Evolutionary conservation across 1,140 invertebrate species (phyloP).

Genomic region (Drosophila lacertosa): DNA sequence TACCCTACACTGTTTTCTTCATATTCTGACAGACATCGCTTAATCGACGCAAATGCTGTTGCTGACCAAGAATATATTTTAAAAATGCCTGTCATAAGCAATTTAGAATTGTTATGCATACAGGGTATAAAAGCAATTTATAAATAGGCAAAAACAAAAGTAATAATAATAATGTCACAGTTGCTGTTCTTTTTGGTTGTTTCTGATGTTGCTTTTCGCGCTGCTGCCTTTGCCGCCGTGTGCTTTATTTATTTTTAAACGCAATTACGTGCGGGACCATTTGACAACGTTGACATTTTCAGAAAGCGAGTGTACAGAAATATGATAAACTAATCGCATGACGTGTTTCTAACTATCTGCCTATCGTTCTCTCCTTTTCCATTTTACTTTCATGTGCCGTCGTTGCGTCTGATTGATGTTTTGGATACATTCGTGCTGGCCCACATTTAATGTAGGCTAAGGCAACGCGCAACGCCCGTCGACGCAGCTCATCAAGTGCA

Average conservation of each 20-base stretch:
- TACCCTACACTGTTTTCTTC: no score
- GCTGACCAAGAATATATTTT: no score
- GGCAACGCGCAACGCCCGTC: slow-evolving; percentile 49
- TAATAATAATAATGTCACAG: slow-evolving; percentile 66
- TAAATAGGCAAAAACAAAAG: slow-evolving; percentile 63
- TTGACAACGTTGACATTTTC: slow-evolving; percentile 58
- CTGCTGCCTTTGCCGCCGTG: slow-evolving; percentile 1
- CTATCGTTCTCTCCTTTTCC: slow-evolving; percentile 18
- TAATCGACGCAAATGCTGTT: no score
- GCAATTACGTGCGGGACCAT: slow-evolving; percentile 63
- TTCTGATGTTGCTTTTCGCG: slow-evolving; percentile 21
- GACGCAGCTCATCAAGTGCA: slow-evolving; percentile 67
- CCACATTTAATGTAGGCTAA: slow-evolving; percentile 69
- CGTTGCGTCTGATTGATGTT: slow-evolving; percentile 64
- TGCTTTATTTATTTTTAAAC: slow-evolving; percentile 78
- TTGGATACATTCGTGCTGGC: slow-evolving; percentile 51
- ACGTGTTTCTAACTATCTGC: slow-evolving; percentile 25
- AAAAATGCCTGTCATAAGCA: no score
- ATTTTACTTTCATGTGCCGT: slow-evolving; percentile 58
- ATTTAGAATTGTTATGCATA: no score
- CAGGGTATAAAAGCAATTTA: slow-evolving; percentile 23
- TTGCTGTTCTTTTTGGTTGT: slow-evolving; percentile 15
- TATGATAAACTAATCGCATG: slow-evolving; percentile 69
- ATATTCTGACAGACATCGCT: no score
- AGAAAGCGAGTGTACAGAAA: slow-evolving; percentile 45